Evolutionary conservation across 2,113 vertebrate species (phyloP), one percentile per base, ranked within the genome.

Genomic region (Phasianus colchicus): DNA sequence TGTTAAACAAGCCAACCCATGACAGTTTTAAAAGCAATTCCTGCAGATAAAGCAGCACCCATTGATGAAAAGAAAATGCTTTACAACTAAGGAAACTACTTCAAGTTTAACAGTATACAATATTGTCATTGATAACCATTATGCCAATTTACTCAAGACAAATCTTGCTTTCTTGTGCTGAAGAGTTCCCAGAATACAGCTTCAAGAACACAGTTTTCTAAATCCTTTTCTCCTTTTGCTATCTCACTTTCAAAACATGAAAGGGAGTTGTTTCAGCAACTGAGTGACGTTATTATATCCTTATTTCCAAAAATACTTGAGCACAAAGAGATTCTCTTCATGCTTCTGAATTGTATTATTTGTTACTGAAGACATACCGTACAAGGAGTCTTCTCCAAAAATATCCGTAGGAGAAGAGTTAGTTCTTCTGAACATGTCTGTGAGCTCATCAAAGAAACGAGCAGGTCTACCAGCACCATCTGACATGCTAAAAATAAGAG

Each of bases 331-430:
- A 61, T 29, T 45, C 57, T 54, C 1, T 55, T 83, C 74, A 58
- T 42, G 11, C 30, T 69, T 64, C 32, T 65, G 18, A 79, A 66
- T 78, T 69, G 42, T 82, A 15, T 30, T 25, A 7, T 10, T 9
- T 40, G 20, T 32, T 63, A 57, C 66, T 88, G 77, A 38, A 86
- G 96, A 98, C 98, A 98, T 98, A 99, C 99, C 25, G 98, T 99
- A 81, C 99, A 99, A 75, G 99, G 98, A 40, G 98, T 98, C 97
- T 99, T 98, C 97, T 99, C 99, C 97, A 99, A 97, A 98, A 99
- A 99, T 95, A 99, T 97, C 86, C 98, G 98, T 79, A 99, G 97
- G 95, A 99, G 97, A 90, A 99, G 98, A 75, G 98, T 97, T 75
- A 99, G 96, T 69, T 99, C 99, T 95, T 99, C 99, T 20, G 99